Conservation (phyloP, 2,888 invertebrate genomes). For the Oscheius sp. region DNA sequence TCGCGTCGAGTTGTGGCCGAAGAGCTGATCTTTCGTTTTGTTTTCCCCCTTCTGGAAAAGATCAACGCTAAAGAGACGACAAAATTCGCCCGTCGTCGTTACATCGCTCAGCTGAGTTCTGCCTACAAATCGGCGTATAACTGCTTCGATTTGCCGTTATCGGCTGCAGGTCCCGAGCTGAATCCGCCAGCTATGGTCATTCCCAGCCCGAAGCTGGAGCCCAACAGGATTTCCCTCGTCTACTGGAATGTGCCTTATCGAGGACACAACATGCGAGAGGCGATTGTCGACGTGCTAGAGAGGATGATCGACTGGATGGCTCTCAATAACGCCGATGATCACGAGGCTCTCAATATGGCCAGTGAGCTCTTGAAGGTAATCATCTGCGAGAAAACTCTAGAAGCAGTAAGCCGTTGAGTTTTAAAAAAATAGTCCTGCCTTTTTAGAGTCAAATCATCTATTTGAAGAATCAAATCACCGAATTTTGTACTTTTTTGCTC, state of each 20-base stretch:
- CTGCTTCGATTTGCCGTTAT: conserved; percentile 7
- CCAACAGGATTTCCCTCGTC: conserved; percentile 5
- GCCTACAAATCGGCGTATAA: neutral
- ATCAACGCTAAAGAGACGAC: conserved; percentile 6
- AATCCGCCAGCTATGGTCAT: conserved; percentile 13
- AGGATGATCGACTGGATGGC: conserved; percentile 1
- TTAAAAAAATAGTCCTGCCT: too few species aligned
- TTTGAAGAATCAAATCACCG: too few species aligned
- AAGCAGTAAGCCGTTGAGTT: too few species aligned
- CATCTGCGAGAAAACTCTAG: too few species aligned
- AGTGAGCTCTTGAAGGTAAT: neutral
- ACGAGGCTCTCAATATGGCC: neutral
- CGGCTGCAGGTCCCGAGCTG: neutral
- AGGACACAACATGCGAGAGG: conserved; percentile 20
- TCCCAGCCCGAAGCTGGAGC: conserved; percentile 11
- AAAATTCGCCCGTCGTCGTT: conserved; percentile 1
- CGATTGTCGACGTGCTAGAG: conserved; percentile 1
- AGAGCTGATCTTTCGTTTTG: conserved; percentile 28
- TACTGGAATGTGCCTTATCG: neutral
- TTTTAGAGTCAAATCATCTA: too few species aligned
- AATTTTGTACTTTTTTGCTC: too few species aligned
- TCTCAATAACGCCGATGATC: conserved; percentile 5
- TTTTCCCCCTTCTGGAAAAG: conserved; percentile 33
- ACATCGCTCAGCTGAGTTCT: neutral
- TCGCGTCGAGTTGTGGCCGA: conserved; percentile 19